These are phyloP conservation scores for Chiridota heheva DNA, from an alignment of 35 echinoderm and acorn worm species.

Conservation along the genomic window DNA sequence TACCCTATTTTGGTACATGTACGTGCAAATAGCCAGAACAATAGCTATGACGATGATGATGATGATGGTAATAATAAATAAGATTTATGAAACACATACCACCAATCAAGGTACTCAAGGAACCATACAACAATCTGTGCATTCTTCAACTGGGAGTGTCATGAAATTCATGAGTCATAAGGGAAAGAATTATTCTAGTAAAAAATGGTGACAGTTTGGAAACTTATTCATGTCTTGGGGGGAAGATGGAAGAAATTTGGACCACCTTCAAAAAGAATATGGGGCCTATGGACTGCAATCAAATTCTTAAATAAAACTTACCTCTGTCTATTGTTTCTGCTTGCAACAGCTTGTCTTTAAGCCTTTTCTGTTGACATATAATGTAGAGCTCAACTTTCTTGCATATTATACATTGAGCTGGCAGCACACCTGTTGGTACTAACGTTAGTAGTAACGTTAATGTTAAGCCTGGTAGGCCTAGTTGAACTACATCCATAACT, in stretches of 20 bases:
- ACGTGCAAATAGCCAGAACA: too few species aligned
- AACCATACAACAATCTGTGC: not conserved
- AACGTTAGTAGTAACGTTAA: too few species aligned
- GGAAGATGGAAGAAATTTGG: not conserved
- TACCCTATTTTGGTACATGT: too few species aligned
- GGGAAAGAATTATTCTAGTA: conserved; percentile 1
- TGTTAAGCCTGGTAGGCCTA: too few species aligned
- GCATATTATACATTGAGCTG: conserved; percentile 1
- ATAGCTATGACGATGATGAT: too few species aligned
- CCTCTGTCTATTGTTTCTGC: conserved; percentile 16
- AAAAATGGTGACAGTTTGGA: not conserved
- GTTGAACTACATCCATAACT: too few species aligned
- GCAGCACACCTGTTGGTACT: too few species aligned
- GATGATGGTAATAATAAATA: too few species aligned
- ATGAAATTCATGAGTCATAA: not conserved
- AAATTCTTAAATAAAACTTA: not conserved
- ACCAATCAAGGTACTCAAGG: too few species aligned
- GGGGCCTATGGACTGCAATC: not conserved
- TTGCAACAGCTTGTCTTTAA: not conserved
- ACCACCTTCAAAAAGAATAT: not conserved
- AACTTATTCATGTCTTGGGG: not conserved
- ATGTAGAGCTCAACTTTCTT: conserved; percentile 1
- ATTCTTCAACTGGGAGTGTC: not conserved
- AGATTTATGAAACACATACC: too few species aligned
- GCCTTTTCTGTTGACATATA: not conserved